Percentiles rank a stretch among this genome's conserved stretches.
Conservation (phyloP, 2,113 vertebrate species). For the Microcebus tavaratra region DNA sequence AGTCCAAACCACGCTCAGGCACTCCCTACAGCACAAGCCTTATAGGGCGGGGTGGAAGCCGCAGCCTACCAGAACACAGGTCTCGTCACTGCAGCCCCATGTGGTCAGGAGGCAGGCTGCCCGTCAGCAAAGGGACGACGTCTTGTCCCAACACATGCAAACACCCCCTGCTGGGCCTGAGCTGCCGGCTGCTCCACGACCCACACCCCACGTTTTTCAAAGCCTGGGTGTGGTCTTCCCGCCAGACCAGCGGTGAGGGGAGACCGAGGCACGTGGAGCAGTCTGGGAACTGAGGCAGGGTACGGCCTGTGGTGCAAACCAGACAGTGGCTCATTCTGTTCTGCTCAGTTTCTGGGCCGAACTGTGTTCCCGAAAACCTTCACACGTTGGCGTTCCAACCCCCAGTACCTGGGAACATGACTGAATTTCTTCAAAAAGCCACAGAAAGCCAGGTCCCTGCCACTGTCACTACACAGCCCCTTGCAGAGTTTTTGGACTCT, state of each 20-base stretch:
- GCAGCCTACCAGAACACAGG: fast-evolving
- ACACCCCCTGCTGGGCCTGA: too few species aligned
- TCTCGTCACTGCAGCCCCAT: neutral
- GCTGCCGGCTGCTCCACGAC: neutral
- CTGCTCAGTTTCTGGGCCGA: too few species aligned
- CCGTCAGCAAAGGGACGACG: fast-evolving
- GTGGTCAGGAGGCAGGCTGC: neutral
- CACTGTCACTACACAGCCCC: neutral
- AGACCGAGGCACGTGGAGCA: fast-evolving
- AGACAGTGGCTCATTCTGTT: too few species aligned
- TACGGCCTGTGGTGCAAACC: neutral
- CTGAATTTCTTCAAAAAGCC: neutral
- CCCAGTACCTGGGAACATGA: neutral
- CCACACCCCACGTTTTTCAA: fast-evolving
- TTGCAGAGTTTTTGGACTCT: neutral
- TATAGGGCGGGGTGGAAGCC: fast-evolving
- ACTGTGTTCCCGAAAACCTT: fast-evolving
- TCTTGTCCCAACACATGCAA: neutral
- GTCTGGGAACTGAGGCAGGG: fast-evolving
- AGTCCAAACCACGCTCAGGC: too few species aligned
- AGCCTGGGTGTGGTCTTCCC: neutral
- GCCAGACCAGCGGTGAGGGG: fast-evolving
- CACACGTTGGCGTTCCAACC: too few species aligned
- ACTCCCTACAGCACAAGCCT: neutral
- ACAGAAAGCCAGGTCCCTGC: fast-evolving